Evolutionary conservation across 2,113 vertebrate genomes (phyloP), one percentile per base, ranked within the genome.

Genomic region (Callithrix jacchus): DNA sequence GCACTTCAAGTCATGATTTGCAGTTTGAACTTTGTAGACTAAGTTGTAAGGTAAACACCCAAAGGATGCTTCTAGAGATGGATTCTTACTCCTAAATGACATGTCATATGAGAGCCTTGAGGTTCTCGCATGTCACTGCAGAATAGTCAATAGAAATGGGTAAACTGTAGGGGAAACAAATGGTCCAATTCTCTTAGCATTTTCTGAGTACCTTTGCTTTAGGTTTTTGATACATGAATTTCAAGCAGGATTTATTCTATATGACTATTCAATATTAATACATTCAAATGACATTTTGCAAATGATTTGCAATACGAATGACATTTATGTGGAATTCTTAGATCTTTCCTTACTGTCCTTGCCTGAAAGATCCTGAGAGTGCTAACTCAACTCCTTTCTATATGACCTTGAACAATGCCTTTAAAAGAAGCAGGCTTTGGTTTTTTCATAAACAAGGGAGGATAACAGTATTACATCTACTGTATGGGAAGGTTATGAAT

Each of bases 401-500:
- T 47, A 68, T 40, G 49, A 86, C 64, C 47, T 80, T 94, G 74
- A 82, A 79, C 73, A 68, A 79, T 77, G 30, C 8, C 58, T 95
- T 88, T 86, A 56, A 64, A 96, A 91, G 79, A 89, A 92, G 37
- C 8, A 79, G 58, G 8, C 4, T 42, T 91, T 93, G 11, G 25
- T 81, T 80, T 96, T 45, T 35, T 92, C 21, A 92, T 89, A 93
- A 97, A 87, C n/a, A 94, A 89, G 40, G 10, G 71, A 86, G 5
- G 14, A 64, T 89, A 92, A 81, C 30, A 70, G 20, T 37, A 71
- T 89, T 30, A 66, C 27, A 96, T 82, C 23, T 71, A 93, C 17
- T 84, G 49, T 64, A 66, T 76, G 66, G 45, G 82, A 61, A 81
- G 61, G 32, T 42, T 84, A 92, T 82, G 45, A 94, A 80, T 97